phyloP scores from a whole-genome alignment of 2,888 invertebrate species.

The Andrena minutula region DNA sequence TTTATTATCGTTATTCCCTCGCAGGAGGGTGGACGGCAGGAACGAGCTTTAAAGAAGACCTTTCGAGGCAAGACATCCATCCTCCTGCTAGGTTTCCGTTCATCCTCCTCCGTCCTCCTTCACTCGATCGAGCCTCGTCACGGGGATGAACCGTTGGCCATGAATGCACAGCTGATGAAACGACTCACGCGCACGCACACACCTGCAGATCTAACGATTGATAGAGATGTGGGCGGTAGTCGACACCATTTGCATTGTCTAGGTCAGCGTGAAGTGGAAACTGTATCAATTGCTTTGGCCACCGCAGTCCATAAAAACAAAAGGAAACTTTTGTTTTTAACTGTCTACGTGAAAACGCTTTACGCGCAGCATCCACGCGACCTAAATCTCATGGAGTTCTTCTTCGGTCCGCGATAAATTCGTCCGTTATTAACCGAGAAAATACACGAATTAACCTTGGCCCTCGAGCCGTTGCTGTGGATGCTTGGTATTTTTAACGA shows the following conservation, averaged over 20 bases:
- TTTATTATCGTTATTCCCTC: constrained; percentile 53
- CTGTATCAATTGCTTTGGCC: no score
- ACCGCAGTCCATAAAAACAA: no score
- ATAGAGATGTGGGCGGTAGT: neutral
- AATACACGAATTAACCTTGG: neutral
- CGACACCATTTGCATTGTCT: no score
- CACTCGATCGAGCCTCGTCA: constrained; percentile 20
- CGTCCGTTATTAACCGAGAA: neutral
- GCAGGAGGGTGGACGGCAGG: neutral
- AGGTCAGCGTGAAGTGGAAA: no score
- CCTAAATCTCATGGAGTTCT: no score
- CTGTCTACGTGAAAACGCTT: no score
- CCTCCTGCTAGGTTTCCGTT: neutral
- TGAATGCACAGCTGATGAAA: constrained; percentile 45
- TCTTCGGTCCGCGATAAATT: neutral
- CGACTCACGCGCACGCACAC: constrained; percentile 21
- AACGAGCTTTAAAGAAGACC: constrained; percentile 54
- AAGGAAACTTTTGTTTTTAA: no score
- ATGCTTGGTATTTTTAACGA: neutral
- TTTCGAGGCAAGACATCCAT: constrained; percentile 23
- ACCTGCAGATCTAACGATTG: neutral
- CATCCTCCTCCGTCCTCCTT: constrained; percentile 12
- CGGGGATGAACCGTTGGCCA: constrained; percentile 8
- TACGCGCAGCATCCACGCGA: no score
- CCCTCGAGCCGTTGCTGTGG: neutral